A percentile compares a stretch with the other conserved stretches of the same genome.
Conservation (phyloP, 2,888 invertebrate genomes). For the Pomacea canaliculata region DNA sequence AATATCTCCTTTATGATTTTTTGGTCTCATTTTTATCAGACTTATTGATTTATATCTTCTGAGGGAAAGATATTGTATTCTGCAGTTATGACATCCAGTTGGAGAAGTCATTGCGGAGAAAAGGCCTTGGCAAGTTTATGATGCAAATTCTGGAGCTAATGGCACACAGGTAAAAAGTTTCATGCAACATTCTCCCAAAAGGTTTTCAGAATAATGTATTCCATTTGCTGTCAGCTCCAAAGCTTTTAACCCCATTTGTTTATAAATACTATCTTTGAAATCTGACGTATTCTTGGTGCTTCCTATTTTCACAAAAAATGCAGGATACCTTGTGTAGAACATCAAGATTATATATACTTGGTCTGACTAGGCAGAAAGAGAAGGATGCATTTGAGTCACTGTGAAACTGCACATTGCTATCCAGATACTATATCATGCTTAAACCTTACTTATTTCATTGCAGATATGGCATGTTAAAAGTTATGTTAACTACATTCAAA, state of each 20-base stretch:
- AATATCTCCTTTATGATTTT: no score
- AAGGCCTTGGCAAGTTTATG: conserved; percentile 87
- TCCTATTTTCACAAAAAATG: no score
- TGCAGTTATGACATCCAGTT: conserved; percentile 90
- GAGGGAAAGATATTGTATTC: conserved; percentile 7
- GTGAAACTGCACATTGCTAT: no score
- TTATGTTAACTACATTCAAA: conserved; percentile 86
- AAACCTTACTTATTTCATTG: conserved; percentile 16
- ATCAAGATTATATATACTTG: no score
- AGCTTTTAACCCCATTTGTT: neutral
- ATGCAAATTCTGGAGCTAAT: conserved; percentile 83
- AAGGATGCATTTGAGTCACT: no score
- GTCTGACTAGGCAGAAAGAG: no score
- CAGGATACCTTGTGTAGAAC: no score
- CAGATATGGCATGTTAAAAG: conserved; percentile 82
- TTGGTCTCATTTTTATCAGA: no score
- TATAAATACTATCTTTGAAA: neutral
- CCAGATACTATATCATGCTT: no score
- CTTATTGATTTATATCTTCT: no score
- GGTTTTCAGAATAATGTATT: neutral
- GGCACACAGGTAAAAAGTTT: conserved; percentile 72
- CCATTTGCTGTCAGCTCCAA: neutral
- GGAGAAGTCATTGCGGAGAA: conserved; percentile 78
- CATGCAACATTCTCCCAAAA: neutral
- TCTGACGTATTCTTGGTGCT: neutral